Evolutionary conservation across 2,888 invertebrate species (phyloP).

Genomic region (Drosophila subquinaria): DNA sequence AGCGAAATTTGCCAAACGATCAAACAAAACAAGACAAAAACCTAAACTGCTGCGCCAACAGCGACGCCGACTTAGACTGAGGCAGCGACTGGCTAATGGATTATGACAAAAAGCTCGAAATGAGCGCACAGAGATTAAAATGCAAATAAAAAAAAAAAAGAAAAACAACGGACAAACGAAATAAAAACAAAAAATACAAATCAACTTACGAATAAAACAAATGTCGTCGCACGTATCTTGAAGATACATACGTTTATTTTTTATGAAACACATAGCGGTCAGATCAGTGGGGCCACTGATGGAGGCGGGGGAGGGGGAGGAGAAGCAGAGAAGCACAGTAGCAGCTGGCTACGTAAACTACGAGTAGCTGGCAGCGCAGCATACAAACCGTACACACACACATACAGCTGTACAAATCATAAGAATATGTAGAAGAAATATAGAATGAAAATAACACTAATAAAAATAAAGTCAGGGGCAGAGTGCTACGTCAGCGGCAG

Average conservation of each 20-base stretch:
- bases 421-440: constrained; percentile 53
- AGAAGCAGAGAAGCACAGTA: constrained; percentile 18
- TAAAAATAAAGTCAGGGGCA: constrained; percentile 78
- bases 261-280: constrained; percentile 23
- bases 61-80: constrained; percentile 4
- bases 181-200: constrained; percentile 27
- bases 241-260: constrained; percentile 44
- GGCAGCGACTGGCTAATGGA: constrained; percentile 44
- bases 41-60: constrained; percentile 31
- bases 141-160: constrained; percentile 52
- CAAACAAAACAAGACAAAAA: constrained; percentile 56
- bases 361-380: constrained; percentile 50
- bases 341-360: constrained; percentile 51
- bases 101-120: constrained; percentile 49
- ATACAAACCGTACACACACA: constrained; percentile 36
- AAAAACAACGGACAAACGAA: background rate
- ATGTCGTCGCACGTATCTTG: constrained; percentile 55
- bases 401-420: constrained; percentile 35
- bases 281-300: constrained; percentile 14
- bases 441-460: constrained; percentile 73
- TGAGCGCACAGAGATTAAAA: constrained; percentile 56
- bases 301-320: background rate
- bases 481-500: constrained; percentile 63
- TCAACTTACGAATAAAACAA: constrained; percentile 35
- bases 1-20: constrained; percentile 74